Base-by-base conservation (phyloP, 1,140 invertebrate genomes). In the Listronotus oregonensis region DNA sequence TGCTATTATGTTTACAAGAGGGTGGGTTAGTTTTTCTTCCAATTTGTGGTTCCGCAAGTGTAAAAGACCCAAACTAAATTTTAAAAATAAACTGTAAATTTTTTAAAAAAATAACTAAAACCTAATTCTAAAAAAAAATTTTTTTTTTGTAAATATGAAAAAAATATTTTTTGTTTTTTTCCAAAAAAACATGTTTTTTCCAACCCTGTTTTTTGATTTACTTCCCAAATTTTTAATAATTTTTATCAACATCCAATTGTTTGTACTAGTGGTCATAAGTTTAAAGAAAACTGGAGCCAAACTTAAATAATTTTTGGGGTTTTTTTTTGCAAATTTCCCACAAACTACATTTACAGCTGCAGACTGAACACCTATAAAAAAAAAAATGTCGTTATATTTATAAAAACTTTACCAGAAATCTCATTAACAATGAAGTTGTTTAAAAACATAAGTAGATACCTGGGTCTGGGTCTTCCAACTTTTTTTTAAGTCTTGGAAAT, bases 181-280 rank as follows among this genome's bases (percentile, higher is more conserved):
- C n/a, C n/a, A n/a, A n/a, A n/a, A n/a, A n/a, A n/a, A n/a, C n/a
- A n/a, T n/a, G n/a, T n/a, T n/a, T n/a, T n/a, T n/a, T n/a, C n/a
- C n/a, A n/a, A n/a, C n/a, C n/a, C n/a, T n/a, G n/a, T 39, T 27
- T 2, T 10, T 52, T 49, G 64, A 40, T 17, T 32, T 37, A 87
- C 89, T 88, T 82, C 99, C 96, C 87, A 99, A 83, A n/a, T n/a
- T n/a, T 88, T 99, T 99, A 58, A 99, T 99, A 67, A 99, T 99
- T 82, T 99, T 99, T 68, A 99, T 99, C 27, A 99, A 86, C 93
- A 99, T 99, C 98, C 98, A 99, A 82, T 99, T 99, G 79, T 99
- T 99, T 39, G 97, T 96, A 27, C 97, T 99, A 43, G 95, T 98
- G 31, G 96, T 99, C 97, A 99, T 99, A 32, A 99, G 83, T 80